Evolutionary conservation across 2,113 vertebrate genomes (phyloP).

Genomic region (Protobothrops flavoviridis): DNA sequence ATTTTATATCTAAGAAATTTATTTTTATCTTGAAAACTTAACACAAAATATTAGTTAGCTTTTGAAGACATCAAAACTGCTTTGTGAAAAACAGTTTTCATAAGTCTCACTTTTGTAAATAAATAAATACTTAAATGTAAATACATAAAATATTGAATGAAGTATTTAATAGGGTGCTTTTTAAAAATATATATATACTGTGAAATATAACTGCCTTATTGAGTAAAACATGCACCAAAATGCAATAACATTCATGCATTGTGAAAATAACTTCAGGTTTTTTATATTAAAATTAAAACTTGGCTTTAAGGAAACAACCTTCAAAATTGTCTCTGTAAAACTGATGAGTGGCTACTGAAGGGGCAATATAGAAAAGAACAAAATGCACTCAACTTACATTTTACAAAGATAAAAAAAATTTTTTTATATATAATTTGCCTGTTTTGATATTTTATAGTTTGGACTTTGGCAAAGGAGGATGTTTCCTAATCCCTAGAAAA

Average conservation of each 20-base stretch:
- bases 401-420: slow-evolving; percentile 17
- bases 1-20: neutral
- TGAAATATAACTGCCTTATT: neutral
- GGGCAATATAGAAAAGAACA: neutral
- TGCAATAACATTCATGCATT: neutral
- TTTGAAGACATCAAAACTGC: neutral
- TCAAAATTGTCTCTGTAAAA: neutral
- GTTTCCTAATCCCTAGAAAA: neutral
- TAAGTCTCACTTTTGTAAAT: neutral
- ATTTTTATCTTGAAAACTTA: neutral
- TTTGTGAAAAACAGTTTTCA: neutral
- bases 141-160: neutral
- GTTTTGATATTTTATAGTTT: slow-evolving; percentile 12
- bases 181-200: neutral
- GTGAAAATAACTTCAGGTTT: neutral
- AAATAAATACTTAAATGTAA: neutral
- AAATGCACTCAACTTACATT: slow-evolving; percentile 17
- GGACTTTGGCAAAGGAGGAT: slow-evolving; percentile 27
- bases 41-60: neutral
- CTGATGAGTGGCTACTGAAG: neutral
- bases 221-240: neutral
- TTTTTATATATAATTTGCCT: slow-evolving; percentile 20
- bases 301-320: neutral
- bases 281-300: neutral
- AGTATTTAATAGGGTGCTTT: neutral